Percentiles rank a stretch among this genome's conserved stretches.
phyloP scores from a whole-genome alignment of 2,113 vertebrate species.

The Sclerurus mexicanus region DNA sequence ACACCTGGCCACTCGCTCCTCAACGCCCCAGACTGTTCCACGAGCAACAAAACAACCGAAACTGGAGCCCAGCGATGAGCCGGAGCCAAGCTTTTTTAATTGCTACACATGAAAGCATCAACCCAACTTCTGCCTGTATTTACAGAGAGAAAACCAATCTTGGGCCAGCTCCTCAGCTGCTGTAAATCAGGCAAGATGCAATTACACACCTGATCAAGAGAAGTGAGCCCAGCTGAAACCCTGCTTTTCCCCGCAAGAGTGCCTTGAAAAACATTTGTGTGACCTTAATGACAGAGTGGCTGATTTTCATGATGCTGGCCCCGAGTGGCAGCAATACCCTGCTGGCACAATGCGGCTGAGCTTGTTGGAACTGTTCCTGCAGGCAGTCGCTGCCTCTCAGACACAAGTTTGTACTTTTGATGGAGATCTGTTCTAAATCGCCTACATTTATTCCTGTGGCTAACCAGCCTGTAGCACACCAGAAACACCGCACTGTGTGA shows the following conservation, averaged over 20 bases:
- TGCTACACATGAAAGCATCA: background rate
- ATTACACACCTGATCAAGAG: background rate
- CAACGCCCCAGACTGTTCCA: background rate
- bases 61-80: constrained; percentile 6
- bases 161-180: background rate
- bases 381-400: background rate
- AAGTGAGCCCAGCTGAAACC: background rate
- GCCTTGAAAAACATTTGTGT: background rate
- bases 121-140: background rate
- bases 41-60: background rate
- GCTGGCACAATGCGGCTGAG: background rate
- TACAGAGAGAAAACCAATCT: background rate
- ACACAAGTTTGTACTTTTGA: background rate
- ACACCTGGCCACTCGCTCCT: background rate
- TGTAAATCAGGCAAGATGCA: background rate
- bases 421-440: background rate
- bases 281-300: background rate
- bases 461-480: background rate
- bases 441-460: background rate
- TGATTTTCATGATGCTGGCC: background rate
- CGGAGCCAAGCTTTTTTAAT: constrained; percentile 8
- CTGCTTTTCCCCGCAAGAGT: background rate
- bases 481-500: background rate
- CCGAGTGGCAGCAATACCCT: background rate
- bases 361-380: background rate